A percentile compares a stretch with the other conserved stretches of the same genome.
Evolutionary conservation across 2,113 vertebrate species (phyloP).

Genomic region (Catharus fuscescens): DNA sequence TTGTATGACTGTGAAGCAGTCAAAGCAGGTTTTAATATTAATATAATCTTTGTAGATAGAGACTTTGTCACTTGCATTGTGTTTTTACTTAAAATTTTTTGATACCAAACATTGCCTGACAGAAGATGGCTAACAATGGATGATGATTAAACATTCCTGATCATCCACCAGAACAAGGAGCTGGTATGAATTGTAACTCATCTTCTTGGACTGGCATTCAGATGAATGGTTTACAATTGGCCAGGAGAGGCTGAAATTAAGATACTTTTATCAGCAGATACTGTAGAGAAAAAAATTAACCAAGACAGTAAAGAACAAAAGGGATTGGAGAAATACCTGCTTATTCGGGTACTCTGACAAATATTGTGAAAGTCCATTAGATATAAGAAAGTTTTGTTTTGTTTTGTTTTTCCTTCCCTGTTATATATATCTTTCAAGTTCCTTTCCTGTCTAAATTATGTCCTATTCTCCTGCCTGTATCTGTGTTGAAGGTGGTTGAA

Average conservation of each 20-base stretch:
- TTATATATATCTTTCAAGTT: neutral
- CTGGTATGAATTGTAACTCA: neutral
- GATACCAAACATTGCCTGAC: neutral
- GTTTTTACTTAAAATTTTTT: neutral
- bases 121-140: neutral
- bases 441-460: neutral
- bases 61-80: neutral
- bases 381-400: neutral
- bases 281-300: neutral
- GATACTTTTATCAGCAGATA: neutral
- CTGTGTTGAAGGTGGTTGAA: neutral
- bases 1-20: neutral
- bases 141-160: neutral
- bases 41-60: neutral
- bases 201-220: neutral
- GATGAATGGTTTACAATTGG: neutral
- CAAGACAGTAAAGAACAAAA: neutral
- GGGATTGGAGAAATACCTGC: neutral
- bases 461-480: neutral
- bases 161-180: neutral
- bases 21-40: neutral
- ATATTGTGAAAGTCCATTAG: neutral
- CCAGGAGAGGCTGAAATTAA: neutral
- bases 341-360: neutral
- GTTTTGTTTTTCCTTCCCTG: fast-evolving